Conservation (phyloP, 2,113 vertebrate species). For the Chrysochloris asiatica region DNA sequence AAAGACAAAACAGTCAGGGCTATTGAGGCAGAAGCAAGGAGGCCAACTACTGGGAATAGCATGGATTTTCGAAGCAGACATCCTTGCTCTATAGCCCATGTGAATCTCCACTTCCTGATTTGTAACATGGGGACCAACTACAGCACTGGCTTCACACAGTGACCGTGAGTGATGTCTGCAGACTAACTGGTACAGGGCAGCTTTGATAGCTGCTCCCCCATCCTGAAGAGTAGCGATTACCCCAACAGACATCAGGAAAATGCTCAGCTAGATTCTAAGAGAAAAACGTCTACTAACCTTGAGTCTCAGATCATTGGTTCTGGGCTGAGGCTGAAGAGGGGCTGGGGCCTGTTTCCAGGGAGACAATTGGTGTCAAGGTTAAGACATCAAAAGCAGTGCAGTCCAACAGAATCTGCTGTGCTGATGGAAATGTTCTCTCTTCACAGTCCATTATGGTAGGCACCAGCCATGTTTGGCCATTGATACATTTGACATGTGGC, state of each 20-base stretch:
- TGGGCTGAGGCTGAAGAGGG: not conserved
- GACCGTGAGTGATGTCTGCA: not conserved
- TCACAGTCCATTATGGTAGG: not conserved
- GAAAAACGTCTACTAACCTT: not conserved
- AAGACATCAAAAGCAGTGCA: not conserved
- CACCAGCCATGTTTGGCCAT: not conserved
- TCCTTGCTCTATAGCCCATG: not conserved
- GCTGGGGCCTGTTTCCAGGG: not conserved
- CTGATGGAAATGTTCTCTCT: not conserved
- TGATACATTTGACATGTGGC: not conserved
- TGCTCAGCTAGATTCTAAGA: not conserved
- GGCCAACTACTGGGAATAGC: not conserved
- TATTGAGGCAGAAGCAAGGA: not conserved
- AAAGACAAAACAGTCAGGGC: not conserved
- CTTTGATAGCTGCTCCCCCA: not conserved
- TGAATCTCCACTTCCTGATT: not conserved
- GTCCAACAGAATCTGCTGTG: not conserved
- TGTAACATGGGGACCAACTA: accelerated
- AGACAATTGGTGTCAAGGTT: not conserved
- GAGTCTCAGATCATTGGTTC: not conserved
- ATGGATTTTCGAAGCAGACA: not conserved
- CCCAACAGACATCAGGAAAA: not conserved
- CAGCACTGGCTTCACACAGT: not conserved
- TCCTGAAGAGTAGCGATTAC: not conserved
- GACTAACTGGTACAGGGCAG: not conserved